Evolutionary conservation across 2,113 vertebrate species (phyloP), one percentile per base, ranked within the genome.

Genomic region (Elephantulus edwardii): DNA sequence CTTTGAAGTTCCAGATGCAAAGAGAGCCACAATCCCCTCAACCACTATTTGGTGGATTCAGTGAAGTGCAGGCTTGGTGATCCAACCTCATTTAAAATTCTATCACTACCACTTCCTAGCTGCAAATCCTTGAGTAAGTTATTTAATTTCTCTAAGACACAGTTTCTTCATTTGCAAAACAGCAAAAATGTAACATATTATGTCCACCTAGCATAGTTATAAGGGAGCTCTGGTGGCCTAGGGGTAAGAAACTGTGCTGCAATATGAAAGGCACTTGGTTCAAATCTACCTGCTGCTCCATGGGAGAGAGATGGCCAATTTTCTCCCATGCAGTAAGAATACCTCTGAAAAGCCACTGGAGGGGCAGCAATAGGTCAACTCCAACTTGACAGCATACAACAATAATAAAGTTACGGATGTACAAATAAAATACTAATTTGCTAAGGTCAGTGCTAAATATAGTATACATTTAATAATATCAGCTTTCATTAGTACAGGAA

Each of bases 351-450:
- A n/a, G n/a, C n/a, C n/a, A n/a, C n/a, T n/a, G n/a, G n/a, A n/a
- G n/a, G n/a, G n/a, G n/a, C n/a, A n/a, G n/a, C n/a, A n/a, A n/a
- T n/a, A n/a, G n/a, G n/a, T n/a, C n/a, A n/a, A n/a, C n/a, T n/a
- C n/a, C n/a, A n/a, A n/a, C n/a, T n/a, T n/a, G n/a, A n/a, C n/a
- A n/a, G n/a, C n/a, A n/a, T n/a, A n/a, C n/a, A n/a, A n/a, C n/a
- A n/a, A n/a, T n/a, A n/a, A n/a, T n/a, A n/a, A n/a, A n/a, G 40
- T 30, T 90, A 10, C 66, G 56, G 44, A 92, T 90, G 85, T 74
- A 26, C 40, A 94, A n/a, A 42, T 50, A 78, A 78, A 72, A 88
- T 72, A 75, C 48, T 84, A 54, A 79, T 78, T 78, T 94, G 30
- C 10, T 68, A 50, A 83, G 33, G 22, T 16, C 6, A 54, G 28